Evolutionary conservation across 2,113 vertebrate genomes (phyloP), one percentile per base, ranked within the genome.

Genomic region (Euleptes europaea): DNA sequence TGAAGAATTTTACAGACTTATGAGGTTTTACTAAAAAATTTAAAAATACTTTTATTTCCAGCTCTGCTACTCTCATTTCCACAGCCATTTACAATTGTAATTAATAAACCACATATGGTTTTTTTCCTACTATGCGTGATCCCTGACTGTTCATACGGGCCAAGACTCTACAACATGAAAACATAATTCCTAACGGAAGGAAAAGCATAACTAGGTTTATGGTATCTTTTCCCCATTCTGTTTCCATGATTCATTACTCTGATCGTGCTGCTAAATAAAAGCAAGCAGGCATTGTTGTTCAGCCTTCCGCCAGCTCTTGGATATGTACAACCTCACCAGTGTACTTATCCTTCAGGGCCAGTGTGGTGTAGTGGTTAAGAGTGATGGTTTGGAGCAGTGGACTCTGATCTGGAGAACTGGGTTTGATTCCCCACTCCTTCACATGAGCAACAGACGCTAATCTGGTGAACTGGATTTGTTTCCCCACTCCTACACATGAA

Each of bases 31-130:
- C 51, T 54, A 77, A 23, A 35, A 78, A 78, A 78, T 35, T 26
- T 26, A 21, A 66, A 21, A 0, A 0, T 11, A 44, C 3, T 73
- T 78, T 44, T 1, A 21, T 57, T 88, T 89, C 69, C 66, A 90
- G 63, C 8, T 76, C 83, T 70, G 67, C 28, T 85, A 87, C 77
- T 72, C 88, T 92, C 78, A 86, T 90, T 90, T 92, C 86, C 80
- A 91, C 60, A 91, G 82, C 60, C 0, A 4, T 69, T 87, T 86
- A 82, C 21, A 35, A 0, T 42, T 86, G 35, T 23, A 82, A 40
- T 86, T 92, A 78, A 88, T 75, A 90, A 93, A 83, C 35, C 76
- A 79, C 76, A 72, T 78, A 78, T 78, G 83, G 66, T 71, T 85
- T 63, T 44, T 49, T 85, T 72, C 66, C 51, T 79, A 63, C 66